Base-by-base conservation (phyloP, 1,140 invertebrate genomes). In the Pseudachorutes palmiensis region DNA sequence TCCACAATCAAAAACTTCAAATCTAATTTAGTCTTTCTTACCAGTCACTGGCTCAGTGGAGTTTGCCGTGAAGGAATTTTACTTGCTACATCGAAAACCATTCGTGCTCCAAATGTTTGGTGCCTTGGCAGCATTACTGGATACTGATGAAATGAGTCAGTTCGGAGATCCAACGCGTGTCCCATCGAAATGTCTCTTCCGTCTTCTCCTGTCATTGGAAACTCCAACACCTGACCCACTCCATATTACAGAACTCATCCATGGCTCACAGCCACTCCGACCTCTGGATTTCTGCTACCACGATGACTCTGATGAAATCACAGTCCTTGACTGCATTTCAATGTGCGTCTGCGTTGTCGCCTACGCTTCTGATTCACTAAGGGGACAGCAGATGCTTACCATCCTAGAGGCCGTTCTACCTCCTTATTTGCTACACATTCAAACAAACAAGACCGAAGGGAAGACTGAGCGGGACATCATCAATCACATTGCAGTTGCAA, bases 51-150 rank as follows among this genome's bases (percentile, higher is more conserved):
- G 90, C 0, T 95, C 95, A 0, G 91, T 99, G 58, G 94, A 99
- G 78, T 99, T 98, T 78, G 91, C 94, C 0, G 95, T 96, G 3
- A 96, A 97, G 76, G 96, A 99, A 78, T 98, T 99, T 79, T 99
- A 98, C 79, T 83, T 98, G 58, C 86, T 99, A 77, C 98, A 99
- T 76, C 84, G 97, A 65, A 99, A 99, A 77, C 96, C 97, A 1
- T 99, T 99, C 76, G 93, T 98, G 69, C 82, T 98, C 26, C 92
- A 99, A 84, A 96, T 98, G 93, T 98, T 99, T 81, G 97, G 97
- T 3, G 95, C 92, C 57, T 89, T 97, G 1, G 97, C 97, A 0
- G 90, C 94, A 1, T 92, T 98, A 74, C 82, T 99, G 32, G 95
- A 98, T 76, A 92, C 90, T 1, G 94, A 99, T 77, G 88, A 90